Conservation (phyloP, 2,888 invertebrate genomes). For the Catocala fraxini region DNA sequence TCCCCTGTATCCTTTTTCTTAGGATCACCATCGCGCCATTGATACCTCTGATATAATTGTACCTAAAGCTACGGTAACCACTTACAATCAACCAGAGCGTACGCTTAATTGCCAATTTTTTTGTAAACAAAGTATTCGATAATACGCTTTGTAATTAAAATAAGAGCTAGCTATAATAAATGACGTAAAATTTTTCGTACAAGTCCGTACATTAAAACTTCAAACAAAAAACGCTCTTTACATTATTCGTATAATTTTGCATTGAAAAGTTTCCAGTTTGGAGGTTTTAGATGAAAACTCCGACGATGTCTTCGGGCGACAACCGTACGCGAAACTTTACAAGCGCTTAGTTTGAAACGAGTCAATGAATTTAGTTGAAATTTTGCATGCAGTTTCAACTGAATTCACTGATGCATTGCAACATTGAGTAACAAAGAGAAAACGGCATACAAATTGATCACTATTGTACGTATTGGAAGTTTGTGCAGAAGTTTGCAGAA, state of each 20-base stretch:
- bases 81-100: too few species aligned
- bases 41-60: too few species aligned
- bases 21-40: too few species aligned
- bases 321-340: conserved; percentile 28
- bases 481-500: background rate
- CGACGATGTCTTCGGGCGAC: conserved; percentile 22
- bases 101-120: too few species aligned
- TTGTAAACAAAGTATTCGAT: too few species aligned
- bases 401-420: conserved; percentile 10
- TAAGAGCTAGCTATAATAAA: too few species aligned
- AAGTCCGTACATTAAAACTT: background rate
- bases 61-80: too few species aligned
- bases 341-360: conserved; percentile 39
- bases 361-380: conserved; percentile 41
- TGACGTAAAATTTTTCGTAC: background rate
- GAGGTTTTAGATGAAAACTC: conserved; percentile 33
- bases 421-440: conserved; percentile 22
- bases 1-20: too few species aligned
- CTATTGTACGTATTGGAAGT: conserved; percentile 2
- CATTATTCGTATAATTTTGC: conserved; percentile 27
- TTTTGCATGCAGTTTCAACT: conserved; percentile 19
- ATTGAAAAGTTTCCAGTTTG: conserved; percentile 35
- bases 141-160: too few species aligned
- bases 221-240: conserved; percentile 4
- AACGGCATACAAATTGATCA: conserved; percentile 1